Base-by-base conservation (phyloP, 2,797 vertebrate species). In the Podarcis siculus region DNA sequence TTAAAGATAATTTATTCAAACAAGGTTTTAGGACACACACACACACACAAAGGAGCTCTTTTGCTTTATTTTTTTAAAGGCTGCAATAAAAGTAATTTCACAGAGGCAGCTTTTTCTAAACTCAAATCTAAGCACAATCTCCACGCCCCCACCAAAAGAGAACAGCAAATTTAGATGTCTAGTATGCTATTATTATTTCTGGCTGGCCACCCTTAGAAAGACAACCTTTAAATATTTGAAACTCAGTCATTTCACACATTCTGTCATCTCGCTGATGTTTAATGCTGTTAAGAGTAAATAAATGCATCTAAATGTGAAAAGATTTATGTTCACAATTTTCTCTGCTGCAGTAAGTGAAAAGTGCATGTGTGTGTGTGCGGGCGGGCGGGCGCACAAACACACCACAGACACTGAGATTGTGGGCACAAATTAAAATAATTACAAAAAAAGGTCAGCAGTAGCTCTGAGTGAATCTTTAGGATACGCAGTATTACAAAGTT, bases 401-500 rank as follows among this genome's bases (percentile, higher is more conserved):
- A 45, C 5, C 5, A 32, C 25, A 79, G 15, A 55, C 64, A 64
- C 55, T 13, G 87, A 42, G 23, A 49, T 1, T 25, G 27, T 27
- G 72, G 5, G 32, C 15, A 19, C 79, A 45, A 45, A 49, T 39
- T 91, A 87, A 7, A 89, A 1, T 86, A 10, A 64, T 32, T 84
- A 0, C 8, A 85, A 73, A 32, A 32, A 91, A 87, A 82, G 13
- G 32, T 77, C 69, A 85, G 2, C 0, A 4, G 3, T 73, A 58
- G 30, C 3, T 90, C 81, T 71, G 82, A 49, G 45, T 64, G 27
- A 81, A 27, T 77, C 78, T 83, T 67, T 8, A 81, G 37, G 10
- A 66, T 55, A 88, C 5, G 25, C 76, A 81, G 1, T 42, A 7
- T 2, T 67, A 27, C 21, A 89, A 83, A 93, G 91, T 58, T 49